Percentiles rank a stretch among this genome's conserved stretches.
Evolutionary conservation across 2,888 invertebrate genomes (phyloP).

Genomic region (Ypsolopha sequella): DNA sequence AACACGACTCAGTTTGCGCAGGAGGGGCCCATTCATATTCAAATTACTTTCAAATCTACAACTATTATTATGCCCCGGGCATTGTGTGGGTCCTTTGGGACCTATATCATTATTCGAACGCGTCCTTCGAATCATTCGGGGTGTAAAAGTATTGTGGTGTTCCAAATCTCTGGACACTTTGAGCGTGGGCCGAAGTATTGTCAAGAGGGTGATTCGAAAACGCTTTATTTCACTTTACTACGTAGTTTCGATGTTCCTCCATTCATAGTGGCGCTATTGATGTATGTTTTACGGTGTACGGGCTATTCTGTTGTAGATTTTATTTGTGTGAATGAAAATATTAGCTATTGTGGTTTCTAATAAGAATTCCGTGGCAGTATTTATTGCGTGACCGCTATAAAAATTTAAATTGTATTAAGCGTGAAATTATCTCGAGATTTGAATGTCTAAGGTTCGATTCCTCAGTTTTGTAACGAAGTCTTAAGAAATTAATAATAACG

Average conservation of each 20-base stretch:
- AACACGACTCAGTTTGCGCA: slow-evolving; percentile 45
- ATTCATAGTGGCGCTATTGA: slow-evolving; percentile 40
- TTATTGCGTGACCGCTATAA: slow-evolving; percentile 15
- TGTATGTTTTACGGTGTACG: slow-evolving; percentile 41
- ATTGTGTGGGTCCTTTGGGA: slow-evolving; percentile 63
- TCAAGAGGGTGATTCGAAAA: slow-evolving; percentile 48
- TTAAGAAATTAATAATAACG: too few species aligned
- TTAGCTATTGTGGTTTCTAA: slow-evolving; percentile 20
- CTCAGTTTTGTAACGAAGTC: too few species aligned
- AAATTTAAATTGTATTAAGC: too few species aligned
- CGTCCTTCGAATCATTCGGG: slow-evolving; percentile 59
- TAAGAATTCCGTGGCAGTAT: slow-evolving; percentile 29
- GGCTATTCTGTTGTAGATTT: slow-evolving; percentile 18
- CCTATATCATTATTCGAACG: slow-evolving; percentile 59
- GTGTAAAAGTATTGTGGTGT: slow-evolving; percentile 55
- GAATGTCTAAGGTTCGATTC: too few species aligned
- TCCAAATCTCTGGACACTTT: slow-evolving; percentile 30
- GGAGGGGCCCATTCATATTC: slow-evolving; percentile 67
- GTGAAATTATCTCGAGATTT: too few species aligned
- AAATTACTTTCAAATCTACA: slow-evolving; percentile 69
- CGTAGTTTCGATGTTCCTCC: slow-evolving; percentile 36
- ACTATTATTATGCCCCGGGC: slow-evolving; percentile 63
- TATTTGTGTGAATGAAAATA: slow-evolving; percentile 20
- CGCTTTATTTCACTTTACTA: slow-evolving; percentile 61
- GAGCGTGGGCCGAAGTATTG: slow-evolving; percentile 41